A percentile compares a stretch with the other conserved stretches of the same genome.
Evolutionary conservation across 2,888 invertebrate species (phyloP).

Genomic region (Pilophorus perplexus): DNA sequence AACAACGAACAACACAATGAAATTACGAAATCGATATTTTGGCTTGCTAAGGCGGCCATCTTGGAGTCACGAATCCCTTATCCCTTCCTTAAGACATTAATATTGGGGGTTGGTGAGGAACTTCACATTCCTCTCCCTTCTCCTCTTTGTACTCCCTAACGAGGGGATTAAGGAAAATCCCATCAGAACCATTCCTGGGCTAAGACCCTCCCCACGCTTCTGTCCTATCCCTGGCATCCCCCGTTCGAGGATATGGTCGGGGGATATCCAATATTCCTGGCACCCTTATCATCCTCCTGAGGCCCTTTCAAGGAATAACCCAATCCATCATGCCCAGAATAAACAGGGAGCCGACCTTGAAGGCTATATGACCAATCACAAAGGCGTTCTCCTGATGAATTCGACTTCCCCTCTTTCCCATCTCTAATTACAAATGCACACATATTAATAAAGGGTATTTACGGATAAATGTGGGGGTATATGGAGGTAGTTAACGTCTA

Average conservation of each 20-base stretch:
- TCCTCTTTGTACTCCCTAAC: background rate
- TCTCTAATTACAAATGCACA: conserved; percentile 10
- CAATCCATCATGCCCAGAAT: conserved; percentile 4
- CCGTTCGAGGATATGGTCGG: no score
- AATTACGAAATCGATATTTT: no score
- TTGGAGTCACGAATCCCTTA: background rate
- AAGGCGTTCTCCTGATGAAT: conserved; percentile 7
- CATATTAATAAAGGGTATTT: no score
- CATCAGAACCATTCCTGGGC: background rate
- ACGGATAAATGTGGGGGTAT: no score
- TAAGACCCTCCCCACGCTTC: background rate
- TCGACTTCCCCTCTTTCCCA: conserved; percentile 3
- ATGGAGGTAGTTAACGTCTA: no score
- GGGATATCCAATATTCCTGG: conserved; percentile 9
- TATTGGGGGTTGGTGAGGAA: background rate
- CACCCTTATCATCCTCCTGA: conserved; percentile 18
- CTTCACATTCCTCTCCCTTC: background rate
- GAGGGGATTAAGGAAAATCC: conserved; percentile 18
- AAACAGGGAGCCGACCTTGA: conserved; percentile 14
- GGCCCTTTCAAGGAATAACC: conserved; percentile 4
- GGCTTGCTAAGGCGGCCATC: conserved; percentile 8
- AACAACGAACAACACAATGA: no score
- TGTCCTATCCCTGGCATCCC: background rate
- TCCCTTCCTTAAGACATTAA: conserved; percentile 19
- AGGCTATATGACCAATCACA: conserved; percentile 9